These are phyloP conservation scores for Digitonthophagus gazella DNA, from an alignment of 2,888 invertebrate genomes.

Conservation along the genomic window DNA sequence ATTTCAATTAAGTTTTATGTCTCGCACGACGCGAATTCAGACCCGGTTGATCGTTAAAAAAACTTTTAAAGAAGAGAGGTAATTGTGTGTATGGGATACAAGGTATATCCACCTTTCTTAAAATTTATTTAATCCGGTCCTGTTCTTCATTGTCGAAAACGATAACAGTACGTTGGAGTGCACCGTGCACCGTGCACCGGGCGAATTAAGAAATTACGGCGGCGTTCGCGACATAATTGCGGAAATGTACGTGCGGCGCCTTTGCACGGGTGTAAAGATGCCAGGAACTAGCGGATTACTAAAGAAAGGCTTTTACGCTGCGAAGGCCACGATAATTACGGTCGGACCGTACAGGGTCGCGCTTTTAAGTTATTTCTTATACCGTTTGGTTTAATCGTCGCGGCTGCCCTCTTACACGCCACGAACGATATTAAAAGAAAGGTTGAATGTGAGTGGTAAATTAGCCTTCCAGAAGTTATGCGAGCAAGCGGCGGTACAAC, in stretches of 20 bases:
- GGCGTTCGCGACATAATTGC: neutral
- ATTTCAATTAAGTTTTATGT: neutral
- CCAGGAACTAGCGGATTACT: neutral
- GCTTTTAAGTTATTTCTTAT: neutral
- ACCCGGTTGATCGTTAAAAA: no score
- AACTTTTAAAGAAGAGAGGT: no score
- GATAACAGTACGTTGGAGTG: no score
- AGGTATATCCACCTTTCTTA: no score
- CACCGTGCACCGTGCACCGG: no score
- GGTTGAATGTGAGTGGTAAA: neutral
- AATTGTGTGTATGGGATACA: no score
- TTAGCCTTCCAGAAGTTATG: neutral
- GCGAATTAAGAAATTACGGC: neutral
- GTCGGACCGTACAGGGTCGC: neutral
- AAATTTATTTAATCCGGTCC: no score
- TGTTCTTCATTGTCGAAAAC: no score
- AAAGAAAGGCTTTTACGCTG: neutral
- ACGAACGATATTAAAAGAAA: neutral
- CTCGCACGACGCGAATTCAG: neutral
- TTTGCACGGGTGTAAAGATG: neutral
- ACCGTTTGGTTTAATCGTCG: neutral
- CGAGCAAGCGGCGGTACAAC: neutral
- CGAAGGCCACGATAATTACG: neutral
- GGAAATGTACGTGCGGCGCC: neutral
- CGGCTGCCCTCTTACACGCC: neutral